Conservation (phyloP, 30 jellyfish, hydroid and myxozoan genomes). For the Chrysaora quinquecirrha region DNA sequence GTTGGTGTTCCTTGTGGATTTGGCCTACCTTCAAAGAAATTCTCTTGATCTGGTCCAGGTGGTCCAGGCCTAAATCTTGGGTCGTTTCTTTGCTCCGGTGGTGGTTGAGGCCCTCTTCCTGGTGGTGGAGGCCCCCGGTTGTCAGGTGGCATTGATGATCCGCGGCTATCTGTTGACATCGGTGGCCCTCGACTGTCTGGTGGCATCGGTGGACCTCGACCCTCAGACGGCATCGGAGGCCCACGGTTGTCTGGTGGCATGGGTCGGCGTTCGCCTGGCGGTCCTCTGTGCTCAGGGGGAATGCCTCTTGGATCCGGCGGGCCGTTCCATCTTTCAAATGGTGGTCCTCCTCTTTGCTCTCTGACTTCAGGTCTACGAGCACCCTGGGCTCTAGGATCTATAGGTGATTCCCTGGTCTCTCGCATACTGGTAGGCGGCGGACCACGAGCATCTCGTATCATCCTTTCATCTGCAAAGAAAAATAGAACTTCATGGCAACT, state of each 20-base stretch:
- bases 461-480: conserved; percentile 78
- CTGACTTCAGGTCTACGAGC: conserved; percentile 27
- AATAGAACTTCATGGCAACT: background rate
- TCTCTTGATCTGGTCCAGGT: conserved; percentile 50
- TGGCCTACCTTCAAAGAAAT: conserved; percentile 65
- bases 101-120: background rate
- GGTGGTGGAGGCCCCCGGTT: background rate
- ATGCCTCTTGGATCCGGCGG: conserved; percentile 80
- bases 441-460: conserved; percentile 78
- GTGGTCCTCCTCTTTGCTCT: conserved; percentile 69
- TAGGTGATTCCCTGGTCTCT: conserved; percentile 32
- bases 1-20: conserved; percentile 45
- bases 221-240: background rate
- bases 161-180: conserved; percentile 30
- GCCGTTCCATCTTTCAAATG: conserved; percentile 70
- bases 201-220: conserved; percentile 30
- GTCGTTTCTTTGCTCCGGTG: conserved; percentile 17
- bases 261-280: conserved; percentile 47
- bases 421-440: conserved; percentile 64
- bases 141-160: conserved; percentile 31
- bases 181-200: conserved; percentile 82
- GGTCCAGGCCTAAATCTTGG: conserved; percentile 52
- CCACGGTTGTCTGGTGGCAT: conserved; percentile 2
- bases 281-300: conserved; percentile 74
- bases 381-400: conserved; percentile 44